Evolutionary conservation across 2,797 vertebrate species (phyloP).

Genomic region (Cuniculus paca): DNA sequence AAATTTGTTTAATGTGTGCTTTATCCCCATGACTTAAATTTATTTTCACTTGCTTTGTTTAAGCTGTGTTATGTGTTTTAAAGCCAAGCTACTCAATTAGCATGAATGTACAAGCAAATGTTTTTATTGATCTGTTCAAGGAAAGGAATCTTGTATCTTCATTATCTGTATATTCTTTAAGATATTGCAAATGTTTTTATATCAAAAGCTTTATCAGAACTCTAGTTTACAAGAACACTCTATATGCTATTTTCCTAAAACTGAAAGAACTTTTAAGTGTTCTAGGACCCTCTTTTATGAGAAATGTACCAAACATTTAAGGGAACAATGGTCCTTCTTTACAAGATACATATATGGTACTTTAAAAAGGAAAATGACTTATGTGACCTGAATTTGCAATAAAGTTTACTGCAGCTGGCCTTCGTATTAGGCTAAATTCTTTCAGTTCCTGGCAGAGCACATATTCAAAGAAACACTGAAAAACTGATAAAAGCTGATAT

Average conservation of each 20-base stretch:
- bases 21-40: slow-evolving; percentile 56
- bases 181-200: slow-evolving; percentile 30
- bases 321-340: not conserved
- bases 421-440: slow-evolving; percentile 17
- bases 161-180: not conserved
- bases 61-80: slow-evolving; percentile 25
- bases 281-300: not conserved
- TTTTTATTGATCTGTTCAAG: not conserved
- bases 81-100: slow-evolving; percentile 55
- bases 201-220: slow-evolving; percentile 45
- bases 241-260: slow-evolving; percentile 18
- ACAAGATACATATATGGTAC: not conserved
- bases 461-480: slow-evolving; percentile 50
- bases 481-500: slow-evolving; percentile 51
- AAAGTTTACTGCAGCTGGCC: slow-evolving; percentile 11
- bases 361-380: not conserved
- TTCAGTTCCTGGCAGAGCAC: slow-evolving; percentile 52
- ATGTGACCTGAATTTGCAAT: not conserved
- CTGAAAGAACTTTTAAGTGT: not conserved
- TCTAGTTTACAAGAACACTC: not conserved
- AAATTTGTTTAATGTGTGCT: slow-evolving; percentile 51
- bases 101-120: not conserved
- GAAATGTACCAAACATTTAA: not conserved
- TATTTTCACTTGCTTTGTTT: slow-evolving; percentile 61
- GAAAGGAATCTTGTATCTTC: not conserved